Percentiles rank a stretch among this genome's conserved stretches.
These are phyloP conservation scores for Mya arenaria DNA, from an alignment of 1,140 invertebrate species.

Conservation along the genomic window DNA sequence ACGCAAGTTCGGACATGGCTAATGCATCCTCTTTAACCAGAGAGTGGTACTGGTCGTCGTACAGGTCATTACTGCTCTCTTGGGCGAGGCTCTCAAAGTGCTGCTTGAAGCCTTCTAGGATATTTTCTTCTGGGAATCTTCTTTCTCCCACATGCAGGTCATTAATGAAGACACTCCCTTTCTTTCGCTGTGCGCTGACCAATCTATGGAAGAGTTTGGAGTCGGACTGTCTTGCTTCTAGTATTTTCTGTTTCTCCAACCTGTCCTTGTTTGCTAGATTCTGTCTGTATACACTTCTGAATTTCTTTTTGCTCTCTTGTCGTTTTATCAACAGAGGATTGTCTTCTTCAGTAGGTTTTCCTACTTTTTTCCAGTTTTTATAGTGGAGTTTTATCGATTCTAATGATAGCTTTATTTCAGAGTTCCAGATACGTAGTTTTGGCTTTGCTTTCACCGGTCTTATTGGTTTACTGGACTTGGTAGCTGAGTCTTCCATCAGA, in stretches of 20 bases:
- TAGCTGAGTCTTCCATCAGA: background rate
- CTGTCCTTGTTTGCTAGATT: background rate
- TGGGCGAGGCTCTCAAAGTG: slow-evolving; percentile 2
- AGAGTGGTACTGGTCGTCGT: background rate
- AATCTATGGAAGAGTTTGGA: slow-evolving; percentile 13
- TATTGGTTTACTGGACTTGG: background rate
- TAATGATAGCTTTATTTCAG: background rate
- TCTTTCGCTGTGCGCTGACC: background rate
- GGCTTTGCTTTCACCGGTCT: background rate
- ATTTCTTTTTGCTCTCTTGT: background rate
- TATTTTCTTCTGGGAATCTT: background rate
- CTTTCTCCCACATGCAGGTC: slow-evolving; percentile 2
- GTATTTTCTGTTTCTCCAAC: background rate
- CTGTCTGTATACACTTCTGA: background rate
- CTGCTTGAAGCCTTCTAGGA: background rate
- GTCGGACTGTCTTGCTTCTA: background rate
- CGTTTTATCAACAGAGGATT: background rate
- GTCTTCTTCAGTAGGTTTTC: background rate
- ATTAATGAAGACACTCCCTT: background rate
- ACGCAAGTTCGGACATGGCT: background rate
- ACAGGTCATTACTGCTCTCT: background rate
- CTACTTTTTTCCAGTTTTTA: background rate
- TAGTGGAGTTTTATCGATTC: background rate
- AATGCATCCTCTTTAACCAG: background rate
- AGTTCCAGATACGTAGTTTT: slow-evolving; percentile 2